Conservation (phyloP, 2,797 vertebrate species). For the Trachops cirrhosus region DNA sequence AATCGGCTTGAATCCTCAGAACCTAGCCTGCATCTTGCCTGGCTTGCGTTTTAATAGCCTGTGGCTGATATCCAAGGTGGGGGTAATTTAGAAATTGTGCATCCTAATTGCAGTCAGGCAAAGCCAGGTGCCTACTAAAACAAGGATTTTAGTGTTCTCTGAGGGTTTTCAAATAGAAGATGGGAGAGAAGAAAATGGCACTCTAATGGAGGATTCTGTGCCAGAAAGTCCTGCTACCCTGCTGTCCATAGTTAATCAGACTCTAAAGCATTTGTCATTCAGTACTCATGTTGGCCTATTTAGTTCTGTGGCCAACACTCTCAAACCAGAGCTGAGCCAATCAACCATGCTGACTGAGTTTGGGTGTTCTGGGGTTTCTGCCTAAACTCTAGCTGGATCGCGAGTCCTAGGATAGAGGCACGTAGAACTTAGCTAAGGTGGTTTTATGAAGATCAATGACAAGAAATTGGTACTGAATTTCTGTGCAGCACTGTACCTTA, state of each 20-base stretch:
- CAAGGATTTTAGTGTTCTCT: constrained; percentile 59
- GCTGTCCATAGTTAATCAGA: constrained; percentile 37
- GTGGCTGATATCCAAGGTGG: constrained; percentile 52
- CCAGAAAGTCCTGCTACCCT: constrained; percentile 35
- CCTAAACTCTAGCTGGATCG: neutral
- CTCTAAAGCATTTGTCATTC: constrained; percentile 37
- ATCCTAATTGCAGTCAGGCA: constrained; percentile 57
- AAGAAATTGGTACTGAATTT: neutral
- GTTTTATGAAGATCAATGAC: neutral
- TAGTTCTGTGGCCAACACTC: neutral
- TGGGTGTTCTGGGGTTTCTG: neutral
- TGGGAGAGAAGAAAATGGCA: constrained; percentile 52
- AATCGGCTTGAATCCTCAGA: constrained; percentile 13
- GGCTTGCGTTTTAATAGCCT: constrained; percentile 35
- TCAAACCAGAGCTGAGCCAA: neutral
- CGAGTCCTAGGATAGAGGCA: neutral
- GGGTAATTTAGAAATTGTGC: constrained; percentile 59
- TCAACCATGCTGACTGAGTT: neutral
- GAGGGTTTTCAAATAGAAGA: constrained; percentile 64
- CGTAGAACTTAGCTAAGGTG: neutral
- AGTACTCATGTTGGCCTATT: constrained; percentile 10
- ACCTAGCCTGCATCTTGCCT: neutral
- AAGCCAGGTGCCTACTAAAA: constrained; percentile 49
- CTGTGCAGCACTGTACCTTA: neutral
- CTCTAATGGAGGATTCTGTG: constrained; percentile 55